Evolutionary conservation across 23 tunicate species (phyloP).

Genomic region (Diplosoma virens): DNA sequence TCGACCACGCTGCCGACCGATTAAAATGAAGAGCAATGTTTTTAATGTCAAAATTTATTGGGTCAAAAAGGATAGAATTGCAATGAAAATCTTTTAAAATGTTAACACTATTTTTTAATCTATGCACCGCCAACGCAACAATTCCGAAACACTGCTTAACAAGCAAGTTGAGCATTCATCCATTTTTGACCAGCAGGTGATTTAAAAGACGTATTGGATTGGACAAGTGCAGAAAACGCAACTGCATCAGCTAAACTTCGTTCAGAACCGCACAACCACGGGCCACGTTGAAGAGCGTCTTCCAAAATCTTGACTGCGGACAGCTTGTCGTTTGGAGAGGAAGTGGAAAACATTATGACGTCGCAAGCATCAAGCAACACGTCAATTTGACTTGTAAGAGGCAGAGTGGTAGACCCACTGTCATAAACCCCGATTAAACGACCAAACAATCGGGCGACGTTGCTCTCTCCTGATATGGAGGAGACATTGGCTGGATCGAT

Average conservation of each 20-base stretch:
- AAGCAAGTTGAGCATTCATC: too few relatives aligned
- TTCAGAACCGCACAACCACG: conserved; percentile 5
- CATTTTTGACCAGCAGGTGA: too few relatives aligned
- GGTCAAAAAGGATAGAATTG: too few relatives aligned
- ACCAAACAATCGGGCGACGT: conserved; percentile 37
- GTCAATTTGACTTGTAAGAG: background rate
- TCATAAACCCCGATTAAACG: conserved; percentile 24
- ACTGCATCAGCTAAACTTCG: conserved; percentile 26
- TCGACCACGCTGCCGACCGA: too few relatives aligned
- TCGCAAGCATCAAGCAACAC: conserved; percentile 29
- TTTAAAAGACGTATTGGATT: too few relatives aligned
- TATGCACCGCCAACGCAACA: too few relatives aligned
- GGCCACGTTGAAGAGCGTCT: background rate
- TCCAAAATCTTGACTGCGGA: background rate
- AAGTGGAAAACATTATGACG: background rate
- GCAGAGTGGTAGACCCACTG: background rate
- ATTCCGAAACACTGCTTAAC: too few relatives aligned
- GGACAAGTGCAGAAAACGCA: background rate
- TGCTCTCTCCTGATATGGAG: conserved; percentile 29
- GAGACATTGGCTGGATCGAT: conserved; percentile 1
- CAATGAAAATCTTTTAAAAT: too few relatives aligned
- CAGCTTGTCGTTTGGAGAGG: background rate
- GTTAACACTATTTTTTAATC: too few relatives aligned
- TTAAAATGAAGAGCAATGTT: too few relatives aligned
- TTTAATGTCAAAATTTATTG: too few relatives aligned